These are phyloP conservation scores for Hydrocynus forskahlii DNA, from an alignment of 2,797 vertebrate species.

Conservation along the genomic window DNA sequence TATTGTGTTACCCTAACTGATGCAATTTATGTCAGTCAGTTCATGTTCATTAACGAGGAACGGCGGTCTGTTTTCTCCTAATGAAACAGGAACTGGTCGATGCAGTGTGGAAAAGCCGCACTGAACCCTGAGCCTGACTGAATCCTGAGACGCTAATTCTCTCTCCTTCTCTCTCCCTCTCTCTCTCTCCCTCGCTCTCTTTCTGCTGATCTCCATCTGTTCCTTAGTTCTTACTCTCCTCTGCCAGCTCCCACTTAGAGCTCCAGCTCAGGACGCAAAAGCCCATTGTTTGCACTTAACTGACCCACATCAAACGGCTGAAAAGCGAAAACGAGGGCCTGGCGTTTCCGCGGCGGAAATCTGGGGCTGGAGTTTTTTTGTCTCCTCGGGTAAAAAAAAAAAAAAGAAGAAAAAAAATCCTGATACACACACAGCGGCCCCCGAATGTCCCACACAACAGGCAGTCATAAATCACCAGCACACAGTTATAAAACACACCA, in stretches of 20 bases:
- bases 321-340: constrained; percentile 27
- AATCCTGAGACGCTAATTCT: constrained; percentile 30
- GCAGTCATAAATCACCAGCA: constrained; percentile 53
- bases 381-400: too few species aligned
- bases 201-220: constrained; percentile 56
- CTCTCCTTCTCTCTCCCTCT: constrained; percentile 17
- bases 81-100: neutral
- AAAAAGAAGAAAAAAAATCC: constrained; percentile 26
- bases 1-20: neutral
- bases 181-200: constrained; percentile 32
- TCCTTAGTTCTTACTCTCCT: constrained; percentile 27
- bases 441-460: constrained; percentile 46
- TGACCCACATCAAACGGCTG: constrained; percentile 48
- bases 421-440: constrained; percentile 26
- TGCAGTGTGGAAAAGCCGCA: neutral
- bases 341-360: constrained; percentile 28
- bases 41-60: neutral
- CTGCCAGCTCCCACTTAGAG: constrained; percentile 43
- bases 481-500: constrained; percentile 45
- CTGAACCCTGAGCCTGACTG: constrained; percentile 19
- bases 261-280: constrained; percentile 48
- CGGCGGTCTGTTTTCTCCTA: neutral
- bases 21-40: neutral
- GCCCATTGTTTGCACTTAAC: constrained; percentile 46
- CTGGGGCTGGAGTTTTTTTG: constrained; percentile 40